Conservation (phyloP, 2,113 vertebrate genomes). For the Stegastes partitus region DNA sequence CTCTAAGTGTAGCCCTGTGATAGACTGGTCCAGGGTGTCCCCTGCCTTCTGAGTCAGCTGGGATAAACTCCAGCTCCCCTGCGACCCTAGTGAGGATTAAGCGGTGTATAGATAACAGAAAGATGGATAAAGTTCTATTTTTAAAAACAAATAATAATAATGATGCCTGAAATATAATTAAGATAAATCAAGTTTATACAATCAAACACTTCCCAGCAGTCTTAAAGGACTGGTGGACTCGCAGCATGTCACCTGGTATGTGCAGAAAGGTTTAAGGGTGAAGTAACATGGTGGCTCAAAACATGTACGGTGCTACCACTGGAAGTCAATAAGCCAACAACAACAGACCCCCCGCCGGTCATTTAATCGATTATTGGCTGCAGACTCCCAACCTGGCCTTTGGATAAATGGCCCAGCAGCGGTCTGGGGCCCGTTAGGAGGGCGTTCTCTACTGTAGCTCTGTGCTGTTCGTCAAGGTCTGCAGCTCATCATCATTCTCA, state of each 20-base stretch:
- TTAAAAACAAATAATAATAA: too few relatives aligned
- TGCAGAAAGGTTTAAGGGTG: neutral
- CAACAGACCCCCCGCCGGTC: conserved; percentile 4
- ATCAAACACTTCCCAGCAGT: neutral
- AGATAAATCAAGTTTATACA: neutral
- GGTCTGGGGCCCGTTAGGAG: neutral
- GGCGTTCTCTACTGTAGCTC: neutral
- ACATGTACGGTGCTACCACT: conserved; percentile 1
- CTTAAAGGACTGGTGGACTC: conserved; percentile 1
- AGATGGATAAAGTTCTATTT: too few relatives aligned
- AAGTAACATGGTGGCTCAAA: neutral
- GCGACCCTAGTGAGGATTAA: too few relatives aligned
- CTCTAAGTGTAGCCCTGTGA: too few relatives aligned
- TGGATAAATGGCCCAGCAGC: conserved; percentile 5
- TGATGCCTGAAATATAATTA: too few relatives aligned
- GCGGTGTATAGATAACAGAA: too few relatives aligned
- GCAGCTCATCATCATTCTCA: neutral
- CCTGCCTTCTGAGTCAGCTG: too few relatives aligned
- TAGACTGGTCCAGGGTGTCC: too few relatives aligned
- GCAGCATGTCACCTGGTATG: neutral
- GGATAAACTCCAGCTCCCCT: too few relatives aligned
- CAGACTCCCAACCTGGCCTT: conserved; percentile 6
- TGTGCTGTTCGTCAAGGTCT: conserved; percentile 12
- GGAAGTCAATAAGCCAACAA: conserved; percentile 12
- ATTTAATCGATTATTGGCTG: conserved; percentile 31